Conservation (phyloP, 2,888 invertebrate species). For the Heliconius erato region DNA sequence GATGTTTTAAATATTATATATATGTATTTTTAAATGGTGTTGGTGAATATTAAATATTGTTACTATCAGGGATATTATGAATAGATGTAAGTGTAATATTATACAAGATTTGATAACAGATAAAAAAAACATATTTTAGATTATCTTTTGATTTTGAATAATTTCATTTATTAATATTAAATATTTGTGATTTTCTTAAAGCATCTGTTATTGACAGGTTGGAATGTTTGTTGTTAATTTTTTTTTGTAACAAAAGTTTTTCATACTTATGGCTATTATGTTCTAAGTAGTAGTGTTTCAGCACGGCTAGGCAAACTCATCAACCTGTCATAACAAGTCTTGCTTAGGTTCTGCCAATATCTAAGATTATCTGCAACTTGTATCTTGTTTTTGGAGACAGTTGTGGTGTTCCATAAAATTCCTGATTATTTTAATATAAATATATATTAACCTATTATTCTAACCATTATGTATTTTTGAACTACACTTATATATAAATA, state of each 20-base stretch:
- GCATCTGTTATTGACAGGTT: too few relatives aligned
- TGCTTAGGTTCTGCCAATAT: too few relatives aligned
- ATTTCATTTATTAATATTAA: background rate
- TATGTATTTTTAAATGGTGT: background rate
- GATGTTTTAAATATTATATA: background rate
- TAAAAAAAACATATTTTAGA: background rate
- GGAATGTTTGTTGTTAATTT: too few relatives aligned
- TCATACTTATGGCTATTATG: too few relatives aligned
- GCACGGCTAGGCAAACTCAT: too few relatives aligned
- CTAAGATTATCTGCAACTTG: too few relatives aligned
- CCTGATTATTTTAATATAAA: background rate
- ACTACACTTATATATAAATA: background rate
- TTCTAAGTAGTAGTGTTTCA: too few relatives aligned
- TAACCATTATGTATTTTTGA: background rate
- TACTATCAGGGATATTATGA: background rate
- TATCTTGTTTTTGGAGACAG: too few relatives aligned
- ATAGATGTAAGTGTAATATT: background rate
- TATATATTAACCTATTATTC: background rate
- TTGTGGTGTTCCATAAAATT: too few relatives aligned
- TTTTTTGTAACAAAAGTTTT: too few relatives aligned
- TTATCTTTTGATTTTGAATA: background rate
- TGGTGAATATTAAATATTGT: background rate
- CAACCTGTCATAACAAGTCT: too few relatives aligned
- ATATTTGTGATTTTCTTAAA: too few relatives aligned
- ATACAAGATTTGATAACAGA: background rate